Evolutionary conservation across 2,888 invertebrate species (phyloP).

Genomic region (Crossocerus cetratus): DNA sequence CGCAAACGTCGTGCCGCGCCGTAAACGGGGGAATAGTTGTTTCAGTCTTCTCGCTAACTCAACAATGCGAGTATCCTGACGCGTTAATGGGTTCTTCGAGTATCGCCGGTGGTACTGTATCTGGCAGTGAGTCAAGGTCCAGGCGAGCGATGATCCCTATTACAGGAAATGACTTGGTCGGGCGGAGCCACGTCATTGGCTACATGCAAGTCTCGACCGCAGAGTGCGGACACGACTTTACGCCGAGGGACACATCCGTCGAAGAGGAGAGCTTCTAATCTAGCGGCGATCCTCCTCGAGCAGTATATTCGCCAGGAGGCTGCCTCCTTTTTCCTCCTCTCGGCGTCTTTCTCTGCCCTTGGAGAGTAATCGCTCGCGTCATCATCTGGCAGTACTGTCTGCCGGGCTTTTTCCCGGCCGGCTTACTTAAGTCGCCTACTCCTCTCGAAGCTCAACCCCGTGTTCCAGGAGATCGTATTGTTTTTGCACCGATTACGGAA

Average conservation of each 20-base stretch:
- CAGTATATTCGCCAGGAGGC: background rate
- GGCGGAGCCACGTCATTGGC: slow-evolving; percentile 52
- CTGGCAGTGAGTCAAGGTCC: slow-evolving; percentile 36
- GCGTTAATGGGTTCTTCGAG: slow-evolving; percentile 32
- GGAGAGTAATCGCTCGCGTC: background rate
- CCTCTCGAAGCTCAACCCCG: background rate
- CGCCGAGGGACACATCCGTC: slow-evolving; percentile 35
- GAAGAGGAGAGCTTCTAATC: slow-evolving; percentile 54
- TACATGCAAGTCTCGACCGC: slow-evolving; percentile 55
- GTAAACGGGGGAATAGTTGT: no score
- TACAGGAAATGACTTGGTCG: slow-evolving; percentile 58
- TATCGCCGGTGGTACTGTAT: slow-evolving; percentile 16
- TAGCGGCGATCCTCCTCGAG: slow-evolving; percentile 30
- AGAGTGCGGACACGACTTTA: slow-evolving; percentile 39
- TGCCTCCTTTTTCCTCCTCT: background rate
- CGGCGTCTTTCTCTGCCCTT: slow-evolving; percentile 4
- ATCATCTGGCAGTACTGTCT: slow-evolving; percentile 6
- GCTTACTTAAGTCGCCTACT: background rate
- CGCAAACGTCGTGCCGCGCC: no score
- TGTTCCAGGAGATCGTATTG: background rate
- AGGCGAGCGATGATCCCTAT: slow-evolving; percentile 55
- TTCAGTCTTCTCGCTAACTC: no score
- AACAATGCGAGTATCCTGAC: no score
- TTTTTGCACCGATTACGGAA: slow-evolving; percentile 5
- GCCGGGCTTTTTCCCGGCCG: background rate